These are phyloP conservation scores for Auanema sp. DNA, from an alignment of 2,888 invertebrate genomes.

Conservation along the genomic window DNA sequence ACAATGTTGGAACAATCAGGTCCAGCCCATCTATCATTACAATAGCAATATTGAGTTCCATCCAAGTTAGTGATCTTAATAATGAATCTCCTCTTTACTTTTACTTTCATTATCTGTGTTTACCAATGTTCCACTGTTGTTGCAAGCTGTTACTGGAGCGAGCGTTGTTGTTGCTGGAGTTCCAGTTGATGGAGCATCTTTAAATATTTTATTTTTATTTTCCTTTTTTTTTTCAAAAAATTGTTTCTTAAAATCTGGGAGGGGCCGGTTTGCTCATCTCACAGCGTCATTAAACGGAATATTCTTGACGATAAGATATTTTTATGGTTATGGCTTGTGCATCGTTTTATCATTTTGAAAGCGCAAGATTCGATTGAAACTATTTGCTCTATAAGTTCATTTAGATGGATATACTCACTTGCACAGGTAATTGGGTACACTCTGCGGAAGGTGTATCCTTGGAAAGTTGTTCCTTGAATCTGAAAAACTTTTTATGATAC, in stretches of 20 bases:
- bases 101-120: background rate
- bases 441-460: slow-evolving; percentile 47
- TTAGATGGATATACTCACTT: slow-evolving; percentile 21
- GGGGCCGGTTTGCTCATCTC: too few species aligned
- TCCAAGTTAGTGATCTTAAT: slow-evolving; percentile 22
- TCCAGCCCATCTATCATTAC: slow-evolving; percentile 38
- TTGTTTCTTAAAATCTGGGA: too few species aligned
- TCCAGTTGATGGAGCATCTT: slow-evolving; percentile 10
- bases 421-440: slow-evolving; percentile 35
- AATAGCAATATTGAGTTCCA: slow-evolving; percentile 38
- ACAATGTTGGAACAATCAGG: slow-evolving; percentile 33
- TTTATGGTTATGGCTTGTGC: background rate
- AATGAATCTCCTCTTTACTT: too few species aligned
- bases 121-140: slow-evolving; percentile 34
- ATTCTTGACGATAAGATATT: too few species aligned
- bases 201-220: too few species aligned
- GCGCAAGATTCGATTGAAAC: background rate
- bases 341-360: background rate
- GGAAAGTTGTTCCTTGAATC: slow-evolving; percentile 38
- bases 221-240: too few species aligned
- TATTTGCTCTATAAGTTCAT: background rate
- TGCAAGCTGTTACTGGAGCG: slow-evolving; percentile 27
- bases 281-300: too few species aligned
- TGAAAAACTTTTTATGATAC: slow-evolving; percentile 20
- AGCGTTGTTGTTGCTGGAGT: slow-evolving; percentile 27